Evolutionary conservation across 2,113 vertebrate genomes (phyloP).

Genomic region (Sorex araneus): DNA sequence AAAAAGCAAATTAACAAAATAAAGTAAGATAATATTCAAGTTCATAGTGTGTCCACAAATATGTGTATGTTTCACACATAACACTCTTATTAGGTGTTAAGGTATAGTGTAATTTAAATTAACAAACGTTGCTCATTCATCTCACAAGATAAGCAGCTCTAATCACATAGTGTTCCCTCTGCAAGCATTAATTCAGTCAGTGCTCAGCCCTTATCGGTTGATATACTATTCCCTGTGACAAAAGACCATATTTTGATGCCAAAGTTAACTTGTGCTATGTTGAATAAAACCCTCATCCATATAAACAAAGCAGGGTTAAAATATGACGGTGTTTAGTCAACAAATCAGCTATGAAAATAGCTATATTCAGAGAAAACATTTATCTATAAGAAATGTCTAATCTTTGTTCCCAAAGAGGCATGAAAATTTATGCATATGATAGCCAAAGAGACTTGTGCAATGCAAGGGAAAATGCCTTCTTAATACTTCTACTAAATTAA

Average conservation of each 20-base stretch:
- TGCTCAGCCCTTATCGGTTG: slow-evolving; percentile 29
- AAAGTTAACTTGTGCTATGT: slow-evolving; percentile 61
- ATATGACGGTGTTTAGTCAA: slow-evolving; percentile 62
- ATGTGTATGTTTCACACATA: slow-evolving; percentile 70
- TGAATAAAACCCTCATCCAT: slow-evolving; percentile 67
- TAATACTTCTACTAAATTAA: background rate
- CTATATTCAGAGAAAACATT: slow-evolving; percentile 55
- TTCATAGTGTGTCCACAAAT: slow-evolving; percentile 64
- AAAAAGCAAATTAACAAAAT: slow-evolving; percentile 63
- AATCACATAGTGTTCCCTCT: background rate
- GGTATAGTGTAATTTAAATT: slow-evolving; percentile 64
- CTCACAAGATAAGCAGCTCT: slow-evolving; percentile 35
- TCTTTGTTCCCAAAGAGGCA: slow-evolving; percentile 46
- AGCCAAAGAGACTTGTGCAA: background rate
- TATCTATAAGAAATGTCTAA: slow-evolving; percentile 55
- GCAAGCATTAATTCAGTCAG: background rate
- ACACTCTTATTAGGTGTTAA: slow-evolving; percentile 68
- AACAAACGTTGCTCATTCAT: slow-evolving; percentile 65
- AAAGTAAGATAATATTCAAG: slow-evolving; percentile 69
- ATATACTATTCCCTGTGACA: slow-evolving; percentile 34
- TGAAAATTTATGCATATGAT: background rate
- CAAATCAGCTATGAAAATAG: slow-evolving; percentile 66
- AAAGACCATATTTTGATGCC: slow-evolving; percentile 55
- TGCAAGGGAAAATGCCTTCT: background rate
- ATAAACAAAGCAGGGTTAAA: slow-evolving; percentile 68